Evolutionary conservation across 2,888 invertebrate genomes (phyloP), one percentile per base, ranked within the genome.

Genomic region (Rhamnusium bicolor): DNA sequence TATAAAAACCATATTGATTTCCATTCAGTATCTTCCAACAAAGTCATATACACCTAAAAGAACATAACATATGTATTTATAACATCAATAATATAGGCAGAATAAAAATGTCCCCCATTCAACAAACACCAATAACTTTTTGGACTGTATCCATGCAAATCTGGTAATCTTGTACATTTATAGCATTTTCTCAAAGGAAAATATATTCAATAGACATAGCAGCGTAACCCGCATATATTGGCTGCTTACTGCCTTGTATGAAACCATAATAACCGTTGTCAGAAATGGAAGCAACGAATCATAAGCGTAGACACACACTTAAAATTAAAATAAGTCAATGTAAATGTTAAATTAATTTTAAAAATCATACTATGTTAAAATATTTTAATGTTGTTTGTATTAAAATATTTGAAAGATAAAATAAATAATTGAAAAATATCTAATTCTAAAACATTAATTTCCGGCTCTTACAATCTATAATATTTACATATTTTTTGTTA

Each of bases 111-210:
- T 69, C 47, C 65, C n/a, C 53, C 66, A 53, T 69, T 69, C 69
- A 51, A 51, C 69, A 46, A 69, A 72, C 73, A 53, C 73, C 73
- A 69, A 73, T 73, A 73, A 69, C 65, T 69, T 69, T 63, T 73
- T 65, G 65, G 73, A 73, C 65, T 69, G 69, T 68, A 71, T 74
- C 68, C 74, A 74, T 74, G 74, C 71, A 75, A 72, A 75, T 72
- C 74, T 65, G 71, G 72, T 71, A 72, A 74, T 69, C 75, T 68
- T 68, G 72, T 63, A 70, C 70, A 69, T 68, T 69, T 72, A 62
- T 62, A 66, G 63, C 58, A 66, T 69, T 69, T 69, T 69, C 58
- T 65, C 73, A 65, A 73, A 62, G 21, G 65, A 69, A 65, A 65
- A 69, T 73, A 58, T 65, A 63, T 73, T 73, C 73, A 73, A 73